Conservation (phyloP, 2,888 invertebrate species). For the Drosophila kambysellisi region DNA sequence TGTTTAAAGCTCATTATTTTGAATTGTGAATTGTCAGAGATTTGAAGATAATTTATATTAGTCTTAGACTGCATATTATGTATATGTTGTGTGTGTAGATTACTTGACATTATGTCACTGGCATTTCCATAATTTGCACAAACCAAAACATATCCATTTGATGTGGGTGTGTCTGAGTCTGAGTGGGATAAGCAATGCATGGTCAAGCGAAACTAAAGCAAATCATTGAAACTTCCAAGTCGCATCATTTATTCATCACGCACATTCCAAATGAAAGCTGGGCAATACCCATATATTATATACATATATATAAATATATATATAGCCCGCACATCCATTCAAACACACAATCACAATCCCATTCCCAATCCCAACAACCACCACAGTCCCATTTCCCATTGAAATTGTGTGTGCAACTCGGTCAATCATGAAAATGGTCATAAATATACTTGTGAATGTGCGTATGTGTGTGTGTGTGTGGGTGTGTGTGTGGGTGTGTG, state of each 20-base stretch:
- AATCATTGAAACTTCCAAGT: constrained; percentile 69
- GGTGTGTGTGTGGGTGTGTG: constrained; percentile 34
- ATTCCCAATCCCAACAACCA: background rate
- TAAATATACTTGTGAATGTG: constrained; percentile 55
- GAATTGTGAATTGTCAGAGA: background rate
- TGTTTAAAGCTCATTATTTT: background rate
- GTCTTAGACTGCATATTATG: background rate
- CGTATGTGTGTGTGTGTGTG: constrained; percentile 34
- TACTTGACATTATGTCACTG: constrained; percentile 33
- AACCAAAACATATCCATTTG: constrained; percentile 17
- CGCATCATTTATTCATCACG: constrained; percentile 79
- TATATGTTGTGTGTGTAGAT: constrained; percentile 22
- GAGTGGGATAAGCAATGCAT: constrained; percentile 18
- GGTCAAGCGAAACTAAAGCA: constrained; percentile 63
- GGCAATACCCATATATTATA: constrained; percentile 55
- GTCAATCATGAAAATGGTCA: constrained; percentile 76
- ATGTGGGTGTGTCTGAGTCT: constrained; percentile 11
- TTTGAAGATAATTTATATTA: constrained; percentile 13
- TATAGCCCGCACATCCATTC: constrained; percentile 13
- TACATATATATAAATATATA: too few species aligned
- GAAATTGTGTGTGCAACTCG: constrained; percentile 54
- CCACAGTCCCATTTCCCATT: constrained; percentile 17
- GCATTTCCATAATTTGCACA: constrained; percentile 25
- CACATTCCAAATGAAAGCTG: constrained; percentile 63
- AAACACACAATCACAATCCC: background rate